A percentile compares a stretch with the other conserved stretches of the same genome.
phyloP scores from a whole-genome alignment of 1,140 invertebrate species.

The Nephila pilipes region DNA sequence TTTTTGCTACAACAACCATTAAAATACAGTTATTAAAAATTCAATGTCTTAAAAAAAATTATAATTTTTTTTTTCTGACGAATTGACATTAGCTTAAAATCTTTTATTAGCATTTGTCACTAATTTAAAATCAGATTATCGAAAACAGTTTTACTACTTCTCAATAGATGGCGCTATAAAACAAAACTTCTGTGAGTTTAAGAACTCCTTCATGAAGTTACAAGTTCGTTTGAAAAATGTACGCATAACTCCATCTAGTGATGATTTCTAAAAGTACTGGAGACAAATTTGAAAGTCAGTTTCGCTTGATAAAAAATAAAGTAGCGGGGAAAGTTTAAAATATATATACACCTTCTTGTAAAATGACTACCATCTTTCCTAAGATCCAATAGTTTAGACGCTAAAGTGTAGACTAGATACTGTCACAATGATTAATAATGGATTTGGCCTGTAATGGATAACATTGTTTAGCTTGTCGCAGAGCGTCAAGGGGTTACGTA shows the following conservation, averaged over 20 bases:
- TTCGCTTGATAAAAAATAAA: constrained; percentile 12
- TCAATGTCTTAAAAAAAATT: too few species aligned
- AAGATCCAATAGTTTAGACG: constrained; percentile 48
- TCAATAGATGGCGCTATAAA: constrained; percentile 60
- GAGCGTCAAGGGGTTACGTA: constrained; percentile 65
- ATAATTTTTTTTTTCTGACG: too few species aligned
- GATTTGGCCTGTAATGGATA: constrained; percentile 67
- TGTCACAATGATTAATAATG: constrained; percentile 72
- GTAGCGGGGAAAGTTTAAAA: background rate
- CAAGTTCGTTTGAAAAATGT: background rate
- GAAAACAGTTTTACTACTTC: background rate
- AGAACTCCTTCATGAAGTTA: constrained; percentile 24
- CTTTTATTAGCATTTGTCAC: background rate
- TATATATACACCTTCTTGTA: constrained; percentile 39
- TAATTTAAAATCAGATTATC: background rate
- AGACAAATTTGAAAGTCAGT: background rate
- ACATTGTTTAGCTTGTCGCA: constrained; percentile 58
- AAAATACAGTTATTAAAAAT: too few species aligned
- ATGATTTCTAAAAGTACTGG: constrained; percentile 22
- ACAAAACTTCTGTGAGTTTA: background rate
- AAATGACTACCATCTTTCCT: constrained; percentile 11
- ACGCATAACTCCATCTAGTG: constrained; percentile 66
- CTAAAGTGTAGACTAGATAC: constrained; percentile 10
- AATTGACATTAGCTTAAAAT: too few species aligned
- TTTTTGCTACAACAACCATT: too few species aligned